Evolutionary conservation across 2,113 vertebrate genomes (phyloP), one percentile per base, ranked within the genome.

Genomic region (Carettochelys insculpta): DNA sequence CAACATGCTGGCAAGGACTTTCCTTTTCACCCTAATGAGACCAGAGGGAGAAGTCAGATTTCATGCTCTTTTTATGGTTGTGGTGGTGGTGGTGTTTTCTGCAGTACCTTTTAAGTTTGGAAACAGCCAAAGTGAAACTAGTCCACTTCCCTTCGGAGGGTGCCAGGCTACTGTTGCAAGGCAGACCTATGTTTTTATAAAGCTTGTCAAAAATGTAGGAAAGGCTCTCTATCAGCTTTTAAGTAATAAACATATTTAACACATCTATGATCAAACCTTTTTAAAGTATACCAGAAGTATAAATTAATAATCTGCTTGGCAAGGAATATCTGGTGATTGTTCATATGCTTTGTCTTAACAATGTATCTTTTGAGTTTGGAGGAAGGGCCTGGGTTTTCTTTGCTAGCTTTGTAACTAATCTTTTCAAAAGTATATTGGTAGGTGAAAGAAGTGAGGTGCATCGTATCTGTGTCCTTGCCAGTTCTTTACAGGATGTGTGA

Each of bases 291-390:
- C 5, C 3, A 43, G 22, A 47, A 84, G 83, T 73, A 41, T 14
- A 91, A 73, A 71, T 83, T 93, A 82, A 94, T 94, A 75, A 50
- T 88, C 86, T 76, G 56, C 81, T 92, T 94, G n/a, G 6, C 89
- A 77, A 9, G 87, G 91, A 52, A 85, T 91, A 77, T 75, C 41
- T 20, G 87, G 68, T 88, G 82, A 29, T 80, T 90, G 11, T 65
- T 93, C 22, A 34, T 68, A 25, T 45, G 20, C 24, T 54, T 51
- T 45, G 48, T 75, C 24, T 75, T 75, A 75, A 45, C 24, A 75
- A 75, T 27, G 45, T 27, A 75, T 45, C 24, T 68, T 68, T 22
- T 68, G 34, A 29, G 6, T 90, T 83, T 92, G 53, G 38, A 83
- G 20, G 38, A 34, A 3, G 53, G 34, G 53, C 22, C 54, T 80